Base-by-base conservation (phyloP, 2,113 vertebrate genomes). In the Chaenogobius annularis region DNA sequence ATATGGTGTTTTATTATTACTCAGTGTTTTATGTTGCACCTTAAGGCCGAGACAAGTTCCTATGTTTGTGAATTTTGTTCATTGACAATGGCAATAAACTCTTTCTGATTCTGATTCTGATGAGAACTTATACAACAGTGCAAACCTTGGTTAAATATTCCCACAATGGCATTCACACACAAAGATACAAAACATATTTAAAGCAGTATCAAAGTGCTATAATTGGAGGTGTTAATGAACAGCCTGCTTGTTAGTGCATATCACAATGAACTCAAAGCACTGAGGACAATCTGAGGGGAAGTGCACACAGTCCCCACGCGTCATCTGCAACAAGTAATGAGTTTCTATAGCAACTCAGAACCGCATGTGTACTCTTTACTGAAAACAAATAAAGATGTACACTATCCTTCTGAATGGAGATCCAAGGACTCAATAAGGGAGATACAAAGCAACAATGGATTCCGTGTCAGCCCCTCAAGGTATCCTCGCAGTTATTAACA, bases 341-440 rank as follows among this genome's bases (percentile, higher is more conserved):
- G 70, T 83, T 82, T 78, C 79, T 73, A 82, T 87, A 73, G 85
- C 78, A 78, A 83, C 84, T 15, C 20, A 52, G 48, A 68, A 14
- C 10, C 19, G 17, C 5, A 40, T 17, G 1, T 40, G 61, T 63
- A 35, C 26, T 2, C 55, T 43, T 40, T n/a, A 63, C 10, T n/a
- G 15, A 20, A 63, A n/a, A 40, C 35, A 63, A 63, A 63, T 44
- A 62, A 69, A 10, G 15, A 35, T 22, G n/a, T 59, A 65, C 63
- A 47, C 20, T 47, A 47, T 43, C 69, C 69, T 68, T 19, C 20
- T 23, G 70, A 17, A 55, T 65, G 12, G 23, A 72, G 44, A 64
- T 22, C 48, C 66, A 81, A 31, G 69, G 76, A 75, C 63, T 73
- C 12, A 64, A 47, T 43, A 58, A 4, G 22, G 15, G n/a, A 35